Conservation (phyloP, 2,113 vertebrate species). For the Charadrius vociferus region DNA sequence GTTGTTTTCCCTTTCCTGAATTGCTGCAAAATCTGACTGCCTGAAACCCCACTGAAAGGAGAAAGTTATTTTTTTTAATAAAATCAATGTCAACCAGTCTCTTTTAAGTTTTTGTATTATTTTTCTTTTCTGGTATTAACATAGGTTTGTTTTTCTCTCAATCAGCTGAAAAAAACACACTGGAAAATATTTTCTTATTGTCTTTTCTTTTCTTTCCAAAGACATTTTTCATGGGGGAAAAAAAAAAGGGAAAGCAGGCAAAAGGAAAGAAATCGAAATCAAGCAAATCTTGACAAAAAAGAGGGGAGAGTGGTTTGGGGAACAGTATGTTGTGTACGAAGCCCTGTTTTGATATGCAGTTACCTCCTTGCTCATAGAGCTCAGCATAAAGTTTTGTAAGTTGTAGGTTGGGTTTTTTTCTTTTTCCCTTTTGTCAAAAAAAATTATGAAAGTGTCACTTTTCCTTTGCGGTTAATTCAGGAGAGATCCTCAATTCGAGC, state of each 20-base stretch:
- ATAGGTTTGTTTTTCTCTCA: neutral
- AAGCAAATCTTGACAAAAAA: neutral
- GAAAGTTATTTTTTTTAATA: neutral
- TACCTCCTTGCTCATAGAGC: constrained; percentile 40
- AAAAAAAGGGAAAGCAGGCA: neutral
- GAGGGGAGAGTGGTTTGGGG: neutral
- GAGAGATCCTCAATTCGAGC: constrained; percentile 87
- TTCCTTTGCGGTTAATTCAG: constrained; percentile 85
- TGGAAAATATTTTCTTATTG: neutral
- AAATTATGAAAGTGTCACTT: constrained; percentile 91
- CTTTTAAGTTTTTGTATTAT: neutral
- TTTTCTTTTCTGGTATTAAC: neutral
- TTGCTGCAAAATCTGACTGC: constrained; percentile 4
- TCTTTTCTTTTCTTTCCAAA: neutral
- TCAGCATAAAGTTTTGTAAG: constrained; percentile 78
- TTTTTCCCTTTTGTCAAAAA: constrained; percentile 75
- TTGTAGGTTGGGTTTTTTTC: neutral
- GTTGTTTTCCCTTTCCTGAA: constrained; percentile 22
- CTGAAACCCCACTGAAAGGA: neutral
- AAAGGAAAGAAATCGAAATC: neutral
- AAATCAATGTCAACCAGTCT: neutral
- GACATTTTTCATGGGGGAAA: neutral
- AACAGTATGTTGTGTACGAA: neutral
- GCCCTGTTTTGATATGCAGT: constrained; percentile 41
- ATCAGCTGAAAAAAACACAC: neutral